phyloP scores from a whole-genome alignment of 2,888 invertebrate genomes.

The Argyra leucocephala region DNA sequence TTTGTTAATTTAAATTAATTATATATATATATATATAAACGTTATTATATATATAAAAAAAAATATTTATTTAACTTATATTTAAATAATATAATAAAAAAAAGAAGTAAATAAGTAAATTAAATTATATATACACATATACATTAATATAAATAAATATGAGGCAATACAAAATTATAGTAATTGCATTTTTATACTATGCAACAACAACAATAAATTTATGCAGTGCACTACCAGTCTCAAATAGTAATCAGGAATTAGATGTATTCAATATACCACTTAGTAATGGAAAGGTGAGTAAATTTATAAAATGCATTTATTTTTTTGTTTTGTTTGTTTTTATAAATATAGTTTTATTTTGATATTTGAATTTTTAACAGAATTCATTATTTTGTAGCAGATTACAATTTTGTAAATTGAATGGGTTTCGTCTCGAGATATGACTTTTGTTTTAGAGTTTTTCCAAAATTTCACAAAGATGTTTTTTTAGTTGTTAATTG shows the following conservation, averaged over 20 bases:
- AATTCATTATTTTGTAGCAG: too few relatives aligned
- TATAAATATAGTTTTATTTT: too few relatives aligned
- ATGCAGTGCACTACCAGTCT: constrained; percentile 35
- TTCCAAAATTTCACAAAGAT: too few relatives aligned
- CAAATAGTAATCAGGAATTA: constrained; percentile 37
- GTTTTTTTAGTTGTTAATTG: too few relatives aligned
- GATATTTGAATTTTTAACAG: too few relatives aligned
- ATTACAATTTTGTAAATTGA: too few relatives aligned
- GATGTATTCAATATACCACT: constrained; percentile 43
- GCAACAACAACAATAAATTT: constrained; percentile 27
- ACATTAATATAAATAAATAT: constrained; percentile 25
- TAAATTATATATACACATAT: constrained; percentile 20
- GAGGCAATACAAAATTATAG: constrained; percentile 29
- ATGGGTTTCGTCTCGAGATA: too few relatives aligned
- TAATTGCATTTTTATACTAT: constrained; percentile 34
- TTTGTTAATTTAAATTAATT: too few relatives aligned
- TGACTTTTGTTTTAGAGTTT: too few relatives aligned
- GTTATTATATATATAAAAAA: too few relatives aligned
- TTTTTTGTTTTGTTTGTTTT: too few relatives aligned
- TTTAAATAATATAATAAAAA: constrained; percentile 10
- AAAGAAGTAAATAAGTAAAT: not conserved
- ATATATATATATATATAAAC: not conserved
- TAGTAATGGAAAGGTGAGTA: constrained; percentile 42
- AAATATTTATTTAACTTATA: too few relatives aligned
- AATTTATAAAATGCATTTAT: not conserved